phyloP scores from a whole-genome alignment of 2,888 invertebrate species.

The Malachius bipustulatus region DNA sequence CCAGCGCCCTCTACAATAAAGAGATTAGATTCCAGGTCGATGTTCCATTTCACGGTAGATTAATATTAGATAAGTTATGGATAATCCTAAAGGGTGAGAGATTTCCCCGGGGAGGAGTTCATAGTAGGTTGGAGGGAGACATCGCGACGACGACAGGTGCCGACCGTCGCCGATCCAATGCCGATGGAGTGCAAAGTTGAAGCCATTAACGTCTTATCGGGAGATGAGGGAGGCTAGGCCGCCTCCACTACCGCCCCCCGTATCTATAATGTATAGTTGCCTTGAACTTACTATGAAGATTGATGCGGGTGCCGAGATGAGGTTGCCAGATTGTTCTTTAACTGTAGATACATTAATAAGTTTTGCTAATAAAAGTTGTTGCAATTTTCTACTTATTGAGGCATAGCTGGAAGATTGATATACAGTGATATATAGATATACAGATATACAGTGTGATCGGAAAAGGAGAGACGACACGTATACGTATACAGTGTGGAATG shows the following conservation, averaged over 20 bases:
- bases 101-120: constrained; percentile 33
- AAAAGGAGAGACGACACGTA: too few relatives aligned
- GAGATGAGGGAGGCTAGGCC: constrained; percentile 38
- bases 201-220: constrained; percentile 46
- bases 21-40: constrained; percentile 12
- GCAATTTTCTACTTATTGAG: too few relatives aligned
- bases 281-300: too few relatives aligned
- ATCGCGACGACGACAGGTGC: constrained; percentile 21
- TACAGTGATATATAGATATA: too few relatives aligned
- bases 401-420: too few relatives aligned
- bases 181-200: constrained; percentile 48
- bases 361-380: too few relatives aligned
- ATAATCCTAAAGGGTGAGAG: constrained; percentile 39
- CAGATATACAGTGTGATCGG: too few relatives aligned
- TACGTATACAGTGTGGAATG: too few relatives aligned
- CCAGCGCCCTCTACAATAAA: constrained; percentile 18
- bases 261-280: constrained; percentile 41
- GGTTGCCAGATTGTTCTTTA: too few relatives aligned
- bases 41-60: constrained; percentile 41
- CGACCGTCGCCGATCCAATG: constrained; percentile 23
- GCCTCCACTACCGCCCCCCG: constrained; percentile 39
- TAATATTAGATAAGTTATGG: constrained; percentile 41
- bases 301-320: too few relatives aligned
- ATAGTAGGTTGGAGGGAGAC: constrained; percentile 14
- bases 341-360: too few relatives aligned